Conservation (phyloP, 1,140 invertebrate genomes). For the Tribolium castaneum region DNA sequence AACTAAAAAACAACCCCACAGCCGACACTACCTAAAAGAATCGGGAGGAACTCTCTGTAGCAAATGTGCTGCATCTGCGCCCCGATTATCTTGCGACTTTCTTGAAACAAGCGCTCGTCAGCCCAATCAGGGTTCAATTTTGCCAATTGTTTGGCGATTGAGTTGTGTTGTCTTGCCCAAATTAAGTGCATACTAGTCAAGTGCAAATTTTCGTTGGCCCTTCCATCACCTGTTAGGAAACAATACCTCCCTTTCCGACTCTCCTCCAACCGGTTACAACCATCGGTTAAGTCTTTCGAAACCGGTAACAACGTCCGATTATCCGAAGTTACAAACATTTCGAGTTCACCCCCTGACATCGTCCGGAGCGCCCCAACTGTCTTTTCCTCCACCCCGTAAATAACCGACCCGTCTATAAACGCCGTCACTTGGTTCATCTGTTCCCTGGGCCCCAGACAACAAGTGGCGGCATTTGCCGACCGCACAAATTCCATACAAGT, state of each 20-base stretch:
- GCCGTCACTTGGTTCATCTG: constrained; percentile 92
- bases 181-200: constrained; percentile 85
- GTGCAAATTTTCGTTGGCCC: constrained; percentile 85
- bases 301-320: constrained; percentile 75
- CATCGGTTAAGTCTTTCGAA: constrained; percentile 77
- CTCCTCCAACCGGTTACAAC: constrained; percentile 78
- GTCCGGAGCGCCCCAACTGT: constrained; percentile 69
- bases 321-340: constrained; percentile 73
- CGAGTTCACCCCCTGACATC: constrained; percentile 70
- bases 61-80: constrained; percentile 90
- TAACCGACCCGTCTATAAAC: constrained; percentile 90
- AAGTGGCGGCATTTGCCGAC: constrained; percentile 88
- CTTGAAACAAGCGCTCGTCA: constrained; percentile 84
- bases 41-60: constrained; percentile 88
- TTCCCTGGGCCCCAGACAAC: constrained; percentile 83
- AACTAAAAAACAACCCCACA: not conserved
- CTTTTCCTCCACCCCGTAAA: constrained; percentile 78
- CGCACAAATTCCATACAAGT: constrained; percentile 88
- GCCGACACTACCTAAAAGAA: constrained; percentile 76
- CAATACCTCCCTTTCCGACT: constrained; percentile 78
- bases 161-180: constrained; percentile 88
- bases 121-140: constrained; percentile 84
- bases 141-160: constrained; percentile 73
- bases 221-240: constrained; percentile 80
- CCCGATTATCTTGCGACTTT: constrained; percentile 80